These are phyloP conservation scores for Antennarius maculatus DNA, from an alignment of 2,797 vertebrate species.

Conservation along the genomic window DNA sequence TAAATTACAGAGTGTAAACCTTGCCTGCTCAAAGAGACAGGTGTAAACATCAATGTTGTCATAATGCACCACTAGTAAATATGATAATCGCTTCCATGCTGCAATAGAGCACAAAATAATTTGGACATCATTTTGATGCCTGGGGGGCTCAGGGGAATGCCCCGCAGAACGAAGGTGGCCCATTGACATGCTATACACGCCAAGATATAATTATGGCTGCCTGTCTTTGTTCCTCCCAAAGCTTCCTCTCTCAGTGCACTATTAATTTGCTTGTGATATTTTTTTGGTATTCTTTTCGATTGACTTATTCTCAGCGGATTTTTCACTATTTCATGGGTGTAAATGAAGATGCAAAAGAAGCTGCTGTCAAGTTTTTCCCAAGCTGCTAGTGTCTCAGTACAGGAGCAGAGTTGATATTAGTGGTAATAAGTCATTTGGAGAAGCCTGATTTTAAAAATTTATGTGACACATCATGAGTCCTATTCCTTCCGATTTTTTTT, in stretches of 20 bases:
- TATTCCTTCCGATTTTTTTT: slow-evolving; percentile 25
- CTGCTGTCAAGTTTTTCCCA: slow-evolving; percentile 52
- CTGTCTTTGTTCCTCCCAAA: slow-evolving; percentile 83
- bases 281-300: slow-evolving; percentile 75
- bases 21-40: slow-evolving; percentile 78
- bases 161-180: slow-evolving; percentile 80
- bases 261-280: slow-evolving; percentile 86
- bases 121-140: slow-evolving; percentile 86
- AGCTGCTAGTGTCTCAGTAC: slow-evolving; percentile 21
- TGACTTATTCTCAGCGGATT: slow-evolving; percentile 77
- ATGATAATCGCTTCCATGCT: slow-evolving; percentile 76
- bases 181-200: slow-evolving; percentile 85
- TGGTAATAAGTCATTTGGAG: slow-evolving; percentile 26
- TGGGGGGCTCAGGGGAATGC: slow-evolving; percentile 79
- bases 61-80: slow-evolving; percentile 81
- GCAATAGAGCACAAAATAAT: slow-evolving; percentile 82
- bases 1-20: slow-evolving; percentile 83
- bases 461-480: slow-evolving; percentile 29
- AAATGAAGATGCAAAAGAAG: slow-evolving; percentile 61
- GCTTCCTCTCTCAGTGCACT: slow-evolving; percentile 80
- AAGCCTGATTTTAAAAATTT: slow-evolving; percentile 42
- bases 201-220: slow-evolving; percentile 85
- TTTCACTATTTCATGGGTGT: slow-evolving; percentile 68
- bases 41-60: slow-evolving; percentile 85
- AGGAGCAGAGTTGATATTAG: slow-evolving; percentile 24